Evolutionary conservation across 2,888 invertebrate species (phyloP).

Genomic region (Marasmarcha lunaedactyla): DNA sequence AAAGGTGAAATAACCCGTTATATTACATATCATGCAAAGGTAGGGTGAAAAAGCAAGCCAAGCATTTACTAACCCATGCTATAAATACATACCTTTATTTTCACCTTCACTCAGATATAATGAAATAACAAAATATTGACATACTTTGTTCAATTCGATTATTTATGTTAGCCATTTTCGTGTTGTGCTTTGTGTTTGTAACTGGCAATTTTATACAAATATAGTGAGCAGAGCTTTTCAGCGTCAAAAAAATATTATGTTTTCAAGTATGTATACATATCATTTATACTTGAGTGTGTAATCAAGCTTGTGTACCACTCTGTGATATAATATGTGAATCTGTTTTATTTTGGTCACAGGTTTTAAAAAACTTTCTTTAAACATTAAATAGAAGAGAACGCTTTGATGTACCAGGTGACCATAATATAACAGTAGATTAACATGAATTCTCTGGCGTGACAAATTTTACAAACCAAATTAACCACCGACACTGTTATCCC

Average conservation of each 20-base stretch:
- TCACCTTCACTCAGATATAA: neutral
- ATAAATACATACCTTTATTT: slow-evolving; percentile 6
- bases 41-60: slow-evolving; percentile 20
- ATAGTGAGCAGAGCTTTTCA: too few relatives aligned
- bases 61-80: slow-evolving; percentile 17
- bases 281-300: too few relatives aligned
- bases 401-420: slow-evolving; percentile 25
- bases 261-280: too few relatives aligned
- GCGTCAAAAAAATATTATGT: too few relatives aligned
- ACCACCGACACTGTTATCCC: slow-evolving; percentile 67
- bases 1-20: slow-evolving; percentile 7
- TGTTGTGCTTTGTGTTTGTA: too few relatives aligned
- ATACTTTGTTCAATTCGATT: too few relatives aligned
- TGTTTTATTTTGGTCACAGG: neutral
- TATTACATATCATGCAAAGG: slow-evolving; percentile 12
- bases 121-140: too few relatives aligned
- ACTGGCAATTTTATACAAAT: too few relatives aligned
- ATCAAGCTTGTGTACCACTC: too few relatives aligned
- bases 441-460: slow-evolving; percentile 22
- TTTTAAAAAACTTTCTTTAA: too few relatives aligned
- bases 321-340: neutral
- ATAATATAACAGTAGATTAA: slow-evolving; percentile 33
- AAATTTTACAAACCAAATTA: slow-evolving; percentile 60
- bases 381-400: slow-evolving; percentile 5
- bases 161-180: neutral